phyloP scores from a whole-genome alignment of 2,113 vertebrate species.

The Haliaeetus leucogaster region DNA sequence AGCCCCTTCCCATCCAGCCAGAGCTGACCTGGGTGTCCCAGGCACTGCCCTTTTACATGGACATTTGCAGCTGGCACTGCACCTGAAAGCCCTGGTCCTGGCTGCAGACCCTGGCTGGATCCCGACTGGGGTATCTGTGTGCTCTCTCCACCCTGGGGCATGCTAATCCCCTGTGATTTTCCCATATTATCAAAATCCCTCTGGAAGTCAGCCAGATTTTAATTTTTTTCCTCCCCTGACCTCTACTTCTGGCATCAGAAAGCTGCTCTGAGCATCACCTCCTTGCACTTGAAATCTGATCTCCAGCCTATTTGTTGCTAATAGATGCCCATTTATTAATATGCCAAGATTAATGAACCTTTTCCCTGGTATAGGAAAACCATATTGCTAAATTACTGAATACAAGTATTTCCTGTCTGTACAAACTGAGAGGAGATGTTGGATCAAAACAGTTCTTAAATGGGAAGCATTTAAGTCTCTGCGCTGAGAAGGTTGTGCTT shows the following conservation, averaged over 20 bases:
- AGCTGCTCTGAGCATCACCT: not conserved
- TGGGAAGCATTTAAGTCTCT: not conserved
- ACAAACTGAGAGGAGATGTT: not conserved
- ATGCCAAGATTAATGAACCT: slow-evolving; percentile 2
- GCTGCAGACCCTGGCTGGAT: not conserved
- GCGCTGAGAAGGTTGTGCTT: not conserved
- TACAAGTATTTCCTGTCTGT: not conserved
- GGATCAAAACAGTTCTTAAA: not conserved
- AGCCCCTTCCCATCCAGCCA: not conserved
- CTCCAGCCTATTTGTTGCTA: not conserved
- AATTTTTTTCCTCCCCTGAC: not conserved
- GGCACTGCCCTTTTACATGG: not conserved
- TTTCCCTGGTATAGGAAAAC: not conserved
- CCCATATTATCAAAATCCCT: not conserved
- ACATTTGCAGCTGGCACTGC: not conserved
- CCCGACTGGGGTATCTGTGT: rapidly evolving
- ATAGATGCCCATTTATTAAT: not conserved
- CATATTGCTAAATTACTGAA: not conserved
- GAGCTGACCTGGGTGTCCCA: not conserved
- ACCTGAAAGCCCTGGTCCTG: not conserved
- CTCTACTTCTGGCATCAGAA: not conserved
- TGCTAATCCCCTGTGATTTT: not conserved
- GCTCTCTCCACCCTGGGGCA: not conserved
- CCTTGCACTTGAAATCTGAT: not conserved
- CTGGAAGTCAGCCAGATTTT: not conserved